Conservation (phyloP, 2,888 invertebrate species). For the Conus canariensis region DNA sequence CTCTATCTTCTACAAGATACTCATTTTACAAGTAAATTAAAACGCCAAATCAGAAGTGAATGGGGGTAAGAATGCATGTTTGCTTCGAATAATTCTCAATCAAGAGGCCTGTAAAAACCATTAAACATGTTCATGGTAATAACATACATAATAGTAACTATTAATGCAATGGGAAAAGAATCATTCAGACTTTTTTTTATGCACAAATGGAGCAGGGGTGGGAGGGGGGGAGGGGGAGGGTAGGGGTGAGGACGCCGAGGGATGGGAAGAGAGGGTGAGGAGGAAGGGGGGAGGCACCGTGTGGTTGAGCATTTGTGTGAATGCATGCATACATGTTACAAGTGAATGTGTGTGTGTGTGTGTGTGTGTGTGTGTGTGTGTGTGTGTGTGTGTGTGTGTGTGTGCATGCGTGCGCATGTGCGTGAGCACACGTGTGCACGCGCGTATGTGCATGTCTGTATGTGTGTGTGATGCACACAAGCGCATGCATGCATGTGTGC, state of each 20-base stretch:
- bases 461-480: constrained; percentile 1
- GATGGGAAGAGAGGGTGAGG: background rate
- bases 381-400: background rate
- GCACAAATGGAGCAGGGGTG: no score
- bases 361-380: constrained; percentile 1
- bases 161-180: no score
- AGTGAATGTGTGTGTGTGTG: background rate
- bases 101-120: no score
- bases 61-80: no score
- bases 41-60: background rate
- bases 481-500: background rate
- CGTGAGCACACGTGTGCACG: background rate
- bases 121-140: no score
- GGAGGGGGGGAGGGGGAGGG: no score
- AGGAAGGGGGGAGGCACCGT: background rate
- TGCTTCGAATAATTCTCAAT: no score
- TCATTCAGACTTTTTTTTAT: no score
- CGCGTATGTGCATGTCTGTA: constrained; percentile 22
- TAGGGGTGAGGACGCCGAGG: background rate
- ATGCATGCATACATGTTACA: background rate
- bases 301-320: constrained; percentile 77
- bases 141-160: no score
- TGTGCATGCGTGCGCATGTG: background rate
- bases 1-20: no score
- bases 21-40: no score